Evolutionary conservation across 2,888 invertebrate species (phyloP).

Genomic region (Bombylius discolor): DNA sequence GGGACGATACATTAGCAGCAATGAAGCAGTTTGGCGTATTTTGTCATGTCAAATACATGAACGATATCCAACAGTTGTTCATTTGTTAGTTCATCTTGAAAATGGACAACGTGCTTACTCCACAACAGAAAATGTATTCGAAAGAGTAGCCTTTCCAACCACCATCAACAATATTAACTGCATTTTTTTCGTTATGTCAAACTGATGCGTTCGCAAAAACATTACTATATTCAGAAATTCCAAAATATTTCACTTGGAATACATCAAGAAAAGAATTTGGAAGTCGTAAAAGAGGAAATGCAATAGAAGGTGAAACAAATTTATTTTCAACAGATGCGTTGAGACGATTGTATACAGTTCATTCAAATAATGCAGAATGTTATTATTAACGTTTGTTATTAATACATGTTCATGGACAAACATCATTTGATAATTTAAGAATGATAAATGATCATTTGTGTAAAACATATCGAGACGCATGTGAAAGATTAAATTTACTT

Average conservation of each 20-base stretch:
- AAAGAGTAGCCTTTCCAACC: constrained; percentile 17
- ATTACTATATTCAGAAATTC: constrained; percentile 24
- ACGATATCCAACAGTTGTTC: constrained; percentile 7
- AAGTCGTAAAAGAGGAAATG: constrained; percentile 22
- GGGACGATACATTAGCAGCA: constrained; percentile 19
- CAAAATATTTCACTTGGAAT: constrained; percentile 22
- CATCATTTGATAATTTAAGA: too few species aligned
- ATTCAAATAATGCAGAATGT: constrained; percentile 24
- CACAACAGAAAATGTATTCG: constrained; percentile 18
- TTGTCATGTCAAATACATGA: constrained; percentile 12
- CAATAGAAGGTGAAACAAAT: constrained; percentile 20
- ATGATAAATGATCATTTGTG: too few species aligned
- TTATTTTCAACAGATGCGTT: constrained; percentile 24
- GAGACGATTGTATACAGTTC: constrained; percentile 26
- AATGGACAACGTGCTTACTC: constrained; percentile 22
- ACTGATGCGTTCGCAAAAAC: constrained; percentile 26
- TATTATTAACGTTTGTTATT: constrained; percentile 28
- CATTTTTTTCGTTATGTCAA: constrained; percentile 26
- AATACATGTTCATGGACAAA: background rate
- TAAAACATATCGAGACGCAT: too few species aligned
- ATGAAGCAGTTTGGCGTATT: constrained; percentile 14
- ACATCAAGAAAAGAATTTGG: constrained; percentile 22
- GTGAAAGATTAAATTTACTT: constrained; percentile 18
- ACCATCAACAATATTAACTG: constrained; percentile 21
- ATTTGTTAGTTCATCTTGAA: constrained; percentile 13